Conservation (phyloP, 2,113 vertebrate species). For the Labeo catla region DNA sequence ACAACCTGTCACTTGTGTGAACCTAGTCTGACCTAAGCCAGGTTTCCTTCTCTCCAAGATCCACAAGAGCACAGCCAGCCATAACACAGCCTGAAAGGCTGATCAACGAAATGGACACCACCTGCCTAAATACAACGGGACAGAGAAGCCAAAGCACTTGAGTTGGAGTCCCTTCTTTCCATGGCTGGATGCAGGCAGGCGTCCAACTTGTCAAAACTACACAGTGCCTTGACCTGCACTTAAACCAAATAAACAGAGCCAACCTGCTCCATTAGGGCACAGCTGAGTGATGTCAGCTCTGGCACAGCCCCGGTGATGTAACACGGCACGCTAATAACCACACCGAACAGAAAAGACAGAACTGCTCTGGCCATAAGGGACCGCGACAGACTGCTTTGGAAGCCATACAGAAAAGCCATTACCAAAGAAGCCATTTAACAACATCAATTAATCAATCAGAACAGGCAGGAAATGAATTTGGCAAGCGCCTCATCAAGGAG, state of each 20-base stretch:
- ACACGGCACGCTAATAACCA: slow-evolving; percentile 1
- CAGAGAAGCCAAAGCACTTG: neutral
- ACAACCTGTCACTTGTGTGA: slow-evolving; percentile 13
- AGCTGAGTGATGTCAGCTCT: slow-evolving; percentile 31
- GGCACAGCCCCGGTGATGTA: neutral
- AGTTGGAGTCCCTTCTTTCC: slow-evolving; percentile 9
- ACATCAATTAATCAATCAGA: slow-evolving; percentile 57
- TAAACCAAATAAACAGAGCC: slow-evolving; percentile 32
- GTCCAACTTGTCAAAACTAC: slow-evolving; percentile 25
- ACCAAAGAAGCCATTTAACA: slow-evolving; percentile 51
- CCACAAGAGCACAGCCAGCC: slow-evolving; percentile 23
- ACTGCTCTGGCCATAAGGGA: neutral
- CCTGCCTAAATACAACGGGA: slow-evolving; percentile 26
- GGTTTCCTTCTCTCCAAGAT: slow-evolving; percentile 23
- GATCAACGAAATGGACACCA: slow-evolving; percentile 33
- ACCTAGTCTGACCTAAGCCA: slow-evolving; percentile 15
- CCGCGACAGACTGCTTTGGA: slow-evolving; percentile 46
- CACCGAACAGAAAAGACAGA: neutral
- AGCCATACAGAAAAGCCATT: slow-evolving; percentile 58
- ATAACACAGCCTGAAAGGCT: slow-evolving; percentile 27
- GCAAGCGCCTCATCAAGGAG: neutral
- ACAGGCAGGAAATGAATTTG: slow-evolving; percentile 33
- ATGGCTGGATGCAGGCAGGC: neutral
- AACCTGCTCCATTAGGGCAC: slow-evolving; percentile 21
- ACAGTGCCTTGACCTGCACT: slow-evolving; percentile 10